Percentiles rank a stretch among this genome's conserved stretches.
Conservation (phyloP, 1,140 invertebrate genomes). For the Drosophila busckii region DNA sequence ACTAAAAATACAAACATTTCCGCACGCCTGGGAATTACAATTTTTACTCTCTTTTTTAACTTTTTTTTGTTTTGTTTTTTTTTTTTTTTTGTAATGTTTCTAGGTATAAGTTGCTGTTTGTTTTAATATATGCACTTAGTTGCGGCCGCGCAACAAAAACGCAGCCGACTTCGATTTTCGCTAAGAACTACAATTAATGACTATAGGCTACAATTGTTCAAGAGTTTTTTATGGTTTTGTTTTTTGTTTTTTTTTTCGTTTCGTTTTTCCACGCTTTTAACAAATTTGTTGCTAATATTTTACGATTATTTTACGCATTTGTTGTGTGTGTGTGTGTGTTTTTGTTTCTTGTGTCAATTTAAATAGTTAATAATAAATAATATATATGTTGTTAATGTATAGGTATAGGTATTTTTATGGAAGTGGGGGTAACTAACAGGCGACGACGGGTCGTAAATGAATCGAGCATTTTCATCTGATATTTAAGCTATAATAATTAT, state of each 20-base stretch:
- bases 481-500: conserved; percentile 40
- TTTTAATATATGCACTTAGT: conserved; percentile 66
- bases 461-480: conserved; percentile 60
- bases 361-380: conserved; percentile 72
- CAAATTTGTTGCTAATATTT: conserved; percentile 61
- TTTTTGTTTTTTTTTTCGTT: conserved; percentile 22
- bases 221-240: conserved; percentile 9
- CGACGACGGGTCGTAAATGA: conserved; percentile 24
- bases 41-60: conserved; percentile 13
- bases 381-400: conserved; percentile 31
- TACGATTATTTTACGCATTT: conserved; percentile 52
- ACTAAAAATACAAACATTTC: conserved; percentile 44
- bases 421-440: conserved; percentile 36
- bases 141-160: conserved; percentile 35
- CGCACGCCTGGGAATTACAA: conserved; percentile 12
- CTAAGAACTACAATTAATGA: conserved; percentile 76
- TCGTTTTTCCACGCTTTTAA: conserved; percentile 35
- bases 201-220: conserved; percentile 70
- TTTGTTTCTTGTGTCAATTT: conserved; percentile 39
- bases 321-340: conserved; percentile 24
- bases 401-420: conserved; percentile 47
- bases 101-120: conserved; percentile 29
- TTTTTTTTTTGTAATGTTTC: conserved; percentile 8
- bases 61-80: conserved; percentile 27
- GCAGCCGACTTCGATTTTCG: conserved; percentile 64